Percentiles rank a stretch among this genome's conserved stretches.
phyloP scores from a whole-genome alignment of 2,113 vertebrate species.

The cattle (Bos taurus) region DNA sequence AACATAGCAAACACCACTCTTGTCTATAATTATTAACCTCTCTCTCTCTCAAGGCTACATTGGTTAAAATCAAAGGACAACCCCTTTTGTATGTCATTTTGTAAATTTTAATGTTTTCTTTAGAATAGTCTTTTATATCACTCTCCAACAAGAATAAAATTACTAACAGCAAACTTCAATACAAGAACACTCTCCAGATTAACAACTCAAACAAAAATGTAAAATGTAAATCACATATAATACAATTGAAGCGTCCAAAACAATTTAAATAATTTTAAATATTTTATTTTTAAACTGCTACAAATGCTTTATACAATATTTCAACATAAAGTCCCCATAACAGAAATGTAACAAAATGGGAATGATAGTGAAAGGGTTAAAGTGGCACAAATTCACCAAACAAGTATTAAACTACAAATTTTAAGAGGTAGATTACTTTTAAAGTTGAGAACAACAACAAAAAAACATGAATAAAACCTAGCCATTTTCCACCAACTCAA shows the following conservation, averaged over 20 bases:
- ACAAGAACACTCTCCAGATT: slow-evolving; percentile 87
- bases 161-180: slow-evolving; percentile 85
- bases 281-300: slow-evolving; percentile 92
- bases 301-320: slow-evolving; percentile 91
- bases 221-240: slow-evolving; percentile 89
- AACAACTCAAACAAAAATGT: slow-evolving; percentile 83
- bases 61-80: slow-evolving; percentile 79
- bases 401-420: slow-evolving; percentile 83
- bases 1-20: slow-evolving; percentile 31
- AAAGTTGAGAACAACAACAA: slow-evolving; percentile 71
- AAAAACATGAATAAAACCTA: slow-evolving; percentile 71
- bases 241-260: slow-evolving; percentile 89
- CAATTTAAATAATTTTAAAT: slow-evolving; percentile 98
- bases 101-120: slow-evolving; percentile 91
- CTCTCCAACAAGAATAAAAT: slow-evolving; percentile 83
- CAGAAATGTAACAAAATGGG: slow-evolving; percentile 86
- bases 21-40: slow-evolving; percentile 44
- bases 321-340: slow-evolving; percentile 83
- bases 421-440: slow-evolving; percentile 90
- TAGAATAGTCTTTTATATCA: slow-evolving; percentile 88
- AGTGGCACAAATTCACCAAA: slow-evolving; percentile 86
- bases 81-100: slow-evolving; percentile 81
- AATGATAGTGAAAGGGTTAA: slow-evolving; percentile 86
- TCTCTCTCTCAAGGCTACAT: slow-evolving; percentile 64
- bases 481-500: slow-evolving; percentile 69